Conservation (phyloP, 2,113 vertebrate genomes). For the Zosterops japonicus region DNA sequence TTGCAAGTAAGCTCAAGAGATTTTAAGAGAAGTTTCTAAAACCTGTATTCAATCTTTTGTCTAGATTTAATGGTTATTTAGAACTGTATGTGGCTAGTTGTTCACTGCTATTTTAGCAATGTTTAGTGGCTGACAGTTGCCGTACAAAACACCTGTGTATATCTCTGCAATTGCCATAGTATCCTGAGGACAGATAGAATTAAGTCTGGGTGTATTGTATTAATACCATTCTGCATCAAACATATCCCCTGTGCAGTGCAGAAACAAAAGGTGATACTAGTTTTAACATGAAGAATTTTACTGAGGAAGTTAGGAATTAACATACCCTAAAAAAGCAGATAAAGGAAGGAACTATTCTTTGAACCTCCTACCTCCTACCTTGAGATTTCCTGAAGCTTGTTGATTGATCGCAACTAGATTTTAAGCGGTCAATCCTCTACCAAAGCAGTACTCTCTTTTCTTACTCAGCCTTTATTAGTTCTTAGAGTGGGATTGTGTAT, state of each 20-base stretch:
- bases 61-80: not conserved
- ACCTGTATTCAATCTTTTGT: not conserved
- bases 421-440: not conserved
- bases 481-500: not conserved
- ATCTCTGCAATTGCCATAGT: not conserved
- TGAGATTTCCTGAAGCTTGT: not conserved
- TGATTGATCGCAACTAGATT: not conserved
- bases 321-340: not conserved
- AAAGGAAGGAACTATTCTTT: not conserved
- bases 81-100: not conserved
- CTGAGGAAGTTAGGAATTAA: not conserved
- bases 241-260: not conserved
- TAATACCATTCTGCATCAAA: not conserved
- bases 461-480: not conserved
- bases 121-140: not conserved
- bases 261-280: not conserved
- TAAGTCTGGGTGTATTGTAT: not conserved
- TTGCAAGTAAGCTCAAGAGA: conserved; percentile 80
- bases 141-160: not conserved
- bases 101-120: not conserved
- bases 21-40: not conserved
- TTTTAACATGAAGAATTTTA: not conserved
- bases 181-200: not conserved
- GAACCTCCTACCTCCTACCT: not conserved
- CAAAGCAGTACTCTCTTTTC: not conserved